Evolutionary conservation across 2,888 invertebrate species (phyloP), one percentile per base, ranked within the genome.

Genomic region (Mechanitis mazaeus): DNA sequence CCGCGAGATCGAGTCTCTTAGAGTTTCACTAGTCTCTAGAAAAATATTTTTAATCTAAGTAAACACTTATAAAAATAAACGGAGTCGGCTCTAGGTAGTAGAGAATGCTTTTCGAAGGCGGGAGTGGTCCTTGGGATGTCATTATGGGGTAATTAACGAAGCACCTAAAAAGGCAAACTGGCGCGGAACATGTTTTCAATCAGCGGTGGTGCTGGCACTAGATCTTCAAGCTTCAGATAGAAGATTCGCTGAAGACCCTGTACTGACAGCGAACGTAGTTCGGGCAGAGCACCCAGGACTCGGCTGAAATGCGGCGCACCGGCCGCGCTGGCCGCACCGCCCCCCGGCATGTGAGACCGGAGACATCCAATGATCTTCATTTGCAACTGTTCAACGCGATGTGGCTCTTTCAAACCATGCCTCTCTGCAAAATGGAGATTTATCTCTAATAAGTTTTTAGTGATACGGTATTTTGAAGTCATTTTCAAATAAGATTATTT

Each of bases 181-280:
- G 97, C 95, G 76, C 96, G 95, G 85, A 97, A 98, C 95, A 98
- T 96, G 83, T 96, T 97, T 87, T 98, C 98, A 79, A 98, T 97
- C 73, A 97, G 93, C 11, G 96, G 95, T 58, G 98, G 97, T 63
- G 97, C 96, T 33, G 97, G 96, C 66, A 97, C 96, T 75, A 97
- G 91, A 84, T 97, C 97, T 85, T 97, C 97, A 59, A 97, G 91
- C 84, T 97, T 98, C 73, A 97, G 91, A 88, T 97, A 97, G 91
- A 97, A 97, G 87, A 98, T 97, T 80, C 97, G 93, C 87, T 98
- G 97, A 66, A 97, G 92, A 63, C 98, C 98, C 83, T 98, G 97
- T 60, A 97, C 96, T 73, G 97, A 97, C 63, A 98, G 92, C 59
- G 97, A 96, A 68, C 98, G 93, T 72, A 98, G 92, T 83, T 98